Evolutionary conservation across 2,888 invertebrate species (phyloP).

Genomic region (Oxycera nigricornis): DNA sequence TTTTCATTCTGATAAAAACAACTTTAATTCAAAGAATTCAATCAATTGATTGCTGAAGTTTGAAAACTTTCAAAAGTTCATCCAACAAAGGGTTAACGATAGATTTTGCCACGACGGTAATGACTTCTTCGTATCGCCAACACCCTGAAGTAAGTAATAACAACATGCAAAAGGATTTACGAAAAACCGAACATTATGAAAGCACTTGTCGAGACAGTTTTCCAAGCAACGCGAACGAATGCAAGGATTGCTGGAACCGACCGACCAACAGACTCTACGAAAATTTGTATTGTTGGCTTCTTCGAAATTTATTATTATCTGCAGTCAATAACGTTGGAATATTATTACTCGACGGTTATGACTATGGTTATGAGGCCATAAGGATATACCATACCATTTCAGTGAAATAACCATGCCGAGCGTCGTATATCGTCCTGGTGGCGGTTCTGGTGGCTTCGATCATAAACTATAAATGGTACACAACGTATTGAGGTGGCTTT

Average conservation of each 20-base stretch:
- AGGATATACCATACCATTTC: slow-evolving; percentile 22
- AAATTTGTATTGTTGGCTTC: slow-evolving; percentile 45
- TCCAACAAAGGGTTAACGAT: not conserved
- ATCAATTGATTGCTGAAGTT: too few relatives aligned
- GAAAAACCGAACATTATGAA: slow-evolving; percentile 38
- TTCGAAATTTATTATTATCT: slow-evolving; percentile 46
- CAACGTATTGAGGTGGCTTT: slow-evolving; percentile 42
- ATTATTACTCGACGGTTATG: slow-evolving; percentile 45
- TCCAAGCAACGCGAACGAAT: not conserved
- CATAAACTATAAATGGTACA: slow-evolving; percentile 34
- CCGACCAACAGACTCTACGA: slow-evolving; percentile 26
- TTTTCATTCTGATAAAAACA: too few relatives aligned
- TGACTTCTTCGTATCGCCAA: slow-evolving; percentile 12
- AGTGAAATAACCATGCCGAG: slow-evolving; percentile 1
- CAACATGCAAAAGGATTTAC: slow-evolving; percentile 42
- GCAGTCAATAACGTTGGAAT: slow-evolving; percentile 47
- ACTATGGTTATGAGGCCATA: slow-evolving; percentile 43
- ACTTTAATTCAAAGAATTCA: too few relatives aligned
- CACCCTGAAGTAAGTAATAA: slow-evolving; percentile 35
- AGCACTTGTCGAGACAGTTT: slow-evolving; percentile 26
- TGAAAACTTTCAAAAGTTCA: too few relatives aligned
- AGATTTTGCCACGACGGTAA: not conserved
- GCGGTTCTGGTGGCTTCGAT: slow-evolving; percentile 14
- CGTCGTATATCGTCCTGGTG: slow-evolving; percentile 10
- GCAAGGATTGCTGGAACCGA: not conserved